phyloP scores from a whole-genome alignment of 2,888 invertebrate species.

The Spatulosminthurus flaviceps region DNA sequence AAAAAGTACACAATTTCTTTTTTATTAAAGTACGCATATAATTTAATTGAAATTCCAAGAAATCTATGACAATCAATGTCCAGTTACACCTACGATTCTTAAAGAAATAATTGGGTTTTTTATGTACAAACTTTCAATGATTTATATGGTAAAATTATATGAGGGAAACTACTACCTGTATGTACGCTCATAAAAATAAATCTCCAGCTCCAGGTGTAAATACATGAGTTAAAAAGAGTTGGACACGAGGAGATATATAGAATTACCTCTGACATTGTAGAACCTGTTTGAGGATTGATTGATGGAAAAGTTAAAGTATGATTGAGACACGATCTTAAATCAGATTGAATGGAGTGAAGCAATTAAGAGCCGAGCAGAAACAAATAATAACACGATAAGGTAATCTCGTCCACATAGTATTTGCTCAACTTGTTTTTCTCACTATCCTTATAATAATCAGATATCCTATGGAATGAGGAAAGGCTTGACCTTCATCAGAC shows the following conservation, averaged over 20 bases:
- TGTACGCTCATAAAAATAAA: neutral
- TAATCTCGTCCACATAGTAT: constrained; percentile 2
- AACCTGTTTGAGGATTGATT: constrained; percentile 2
- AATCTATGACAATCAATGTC: too few relatives aligned
- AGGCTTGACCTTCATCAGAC: constrained; percentile 11
- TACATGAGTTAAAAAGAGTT: neutral
- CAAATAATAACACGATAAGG: constrained; percentile 21
- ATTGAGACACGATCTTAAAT: constrained; percentile 26
- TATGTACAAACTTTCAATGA: too few relatives aligned
- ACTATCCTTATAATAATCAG: neutral
- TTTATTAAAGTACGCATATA: too few relatives aligned
- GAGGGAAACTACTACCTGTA: too few relatives aligned
- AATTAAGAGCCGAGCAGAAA: constrained; percentile 20
- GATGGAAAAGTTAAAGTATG: constrained; percentile 28
- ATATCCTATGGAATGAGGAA: neutral
- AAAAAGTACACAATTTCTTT: too few relatives aligned
- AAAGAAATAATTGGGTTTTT: neutral
- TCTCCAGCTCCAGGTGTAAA: neutral
- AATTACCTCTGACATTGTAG: neutral
- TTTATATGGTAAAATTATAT: too few relatives aligned
- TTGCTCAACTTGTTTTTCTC: constrained; percentile 25
- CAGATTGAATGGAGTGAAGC: constrained; percentile 12
- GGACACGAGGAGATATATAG: neutral
- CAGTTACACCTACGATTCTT: too few relatives aligned
- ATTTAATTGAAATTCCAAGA: too few relatives aligned